Conservation (phyloP, 1,140 invertebrate species). For the Hylyphantes graminicola region DNA sequence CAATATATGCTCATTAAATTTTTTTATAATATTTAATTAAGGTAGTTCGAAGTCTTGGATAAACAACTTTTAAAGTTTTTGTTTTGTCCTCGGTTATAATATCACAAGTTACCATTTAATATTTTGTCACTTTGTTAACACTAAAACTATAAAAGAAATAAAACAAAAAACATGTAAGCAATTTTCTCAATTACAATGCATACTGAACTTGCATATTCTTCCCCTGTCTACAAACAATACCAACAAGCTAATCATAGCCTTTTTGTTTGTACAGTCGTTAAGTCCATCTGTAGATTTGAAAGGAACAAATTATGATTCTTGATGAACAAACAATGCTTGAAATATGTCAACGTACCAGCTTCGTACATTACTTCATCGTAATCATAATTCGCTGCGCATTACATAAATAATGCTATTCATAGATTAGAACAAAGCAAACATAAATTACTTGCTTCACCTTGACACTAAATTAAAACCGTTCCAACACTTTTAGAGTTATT, state of each 20-base stretch:
- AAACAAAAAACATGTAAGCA: too few relatives aligned
- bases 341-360: background rate
- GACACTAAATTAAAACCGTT: constrained; percentile 11
- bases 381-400: background rate
- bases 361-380: background rate
- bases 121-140: too few relatives aligned
- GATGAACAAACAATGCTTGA: background rate
- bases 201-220: background rate
- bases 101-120: too few relatives aligned
- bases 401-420: constrained; percentile 12
- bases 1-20: too few relatives aligned
- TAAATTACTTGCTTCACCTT: background rate
- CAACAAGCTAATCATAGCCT: background rate
- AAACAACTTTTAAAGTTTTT: too few relatives aligned
- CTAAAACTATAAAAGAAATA: too few relatives aligned
- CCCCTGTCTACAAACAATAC: background rate
- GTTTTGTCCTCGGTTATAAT: too few relatives aligned
- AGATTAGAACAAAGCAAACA: constrained; percentile 13
- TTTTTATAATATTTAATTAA: too few relatives aligned
- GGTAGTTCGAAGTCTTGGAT: too few relatives aligned
- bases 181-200: too few relatives aligned
- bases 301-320: constrained; percentile 1
- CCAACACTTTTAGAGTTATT: background rate
- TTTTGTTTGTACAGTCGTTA: constrained; percentile 5
- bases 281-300: background rate